Percentiles rank a stretch among this genome's conserved stretches.
Conservation (phyloP, 2,888 invertebrate species). For the Drosophila maculinotata region DNA sequence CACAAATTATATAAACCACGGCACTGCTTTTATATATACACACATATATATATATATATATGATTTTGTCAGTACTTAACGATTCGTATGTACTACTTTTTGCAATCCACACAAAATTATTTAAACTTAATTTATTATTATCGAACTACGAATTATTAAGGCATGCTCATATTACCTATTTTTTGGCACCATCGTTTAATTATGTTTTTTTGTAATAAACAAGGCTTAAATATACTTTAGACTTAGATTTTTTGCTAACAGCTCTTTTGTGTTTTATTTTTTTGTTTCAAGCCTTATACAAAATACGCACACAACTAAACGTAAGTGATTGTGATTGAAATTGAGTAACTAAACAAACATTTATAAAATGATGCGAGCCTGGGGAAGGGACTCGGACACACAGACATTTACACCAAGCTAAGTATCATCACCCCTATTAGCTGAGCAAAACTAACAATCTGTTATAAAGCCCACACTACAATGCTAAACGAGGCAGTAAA, state of each 20-base stretch:
- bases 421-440: slow-evolving; percentile 45
- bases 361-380: slow-evolving; percentile 62
- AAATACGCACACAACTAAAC: slow-evolving; percentile 61
- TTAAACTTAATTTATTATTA: slow-evolving; percentile 65
- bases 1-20: slow-evolving; percentile 16
- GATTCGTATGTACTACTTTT: slow-evolving; percentile 30
- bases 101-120: slow-evolving; percentile 40
- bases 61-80: slow-evolving; percentile 66
- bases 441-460: slow-evolving; percentile 61
- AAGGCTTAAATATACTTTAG: slow-evolving; percentile 28
- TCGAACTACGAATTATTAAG: slow-evolving; percentile 36
- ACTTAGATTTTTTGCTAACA: slow-evolving; percentile 45
- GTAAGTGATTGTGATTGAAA: slow-evolving; percentile 77
- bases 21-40: slow-evolving; percentile 18
- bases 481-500: slow-evolving; percentile 74
- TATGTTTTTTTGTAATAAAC: slow-evolving; percentile 64
- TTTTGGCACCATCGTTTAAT: slow-evolving; percentile 53
- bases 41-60: slow-evolving; percentile 19
- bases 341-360: slow-evolving; percentile 63
- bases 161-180: slow-evolving; percentile 48
- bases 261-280: slow-evolving; percentile 41
- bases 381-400: slow-evolving; percentile 5
- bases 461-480: slow-evolving; percentile 58
- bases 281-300: slow-evolving; percentile 5
- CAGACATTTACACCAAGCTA: slow-evolving; percentile 32